These are phyloP conservation scores for Torymus texanus DNA, from an alignment of 2,888 invertebrate species.

Conservation along the genomic window DNA sequence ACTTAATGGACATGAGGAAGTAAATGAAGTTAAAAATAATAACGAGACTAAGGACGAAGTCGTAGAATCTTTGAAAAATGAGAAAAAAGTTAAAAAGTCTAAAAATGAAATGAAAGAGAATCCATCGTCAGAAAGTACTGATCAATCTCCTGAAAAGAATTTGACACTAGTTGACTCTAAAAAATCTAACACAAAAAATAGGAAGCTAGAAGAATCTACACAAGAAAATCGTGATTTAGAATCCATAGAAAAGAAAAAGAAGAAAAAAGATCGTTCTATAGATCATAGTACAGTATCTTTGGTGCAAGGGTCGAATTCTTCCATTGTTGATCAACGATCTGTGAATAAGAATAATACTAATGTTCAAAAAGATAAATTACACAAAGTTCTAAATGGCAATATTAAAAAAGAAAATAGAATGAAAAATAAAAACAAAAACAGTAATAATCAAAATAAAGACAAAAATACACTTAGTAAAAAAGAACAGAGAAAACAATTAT, in stretches of 20 bases:
- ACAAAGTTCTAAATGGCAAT: slow-evolving; percentile 51
- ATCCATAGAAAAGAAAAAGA: slow-evolving; percentile 20
- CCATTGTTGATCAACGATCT: slow-evolving; percentile 58
- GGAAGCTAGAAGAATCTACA: slow-evolving; percentile 44
- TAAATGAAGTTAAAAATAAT: slow-evolving; percentile 2
- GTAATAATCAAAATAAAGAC: slow-evolving; percentile 51
- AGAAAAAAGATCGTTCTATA: neutral
- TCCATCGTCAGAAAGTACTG: slow-evolving; percentile 41
- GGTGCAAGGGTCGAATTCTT: slow-evolving; percentile 41
- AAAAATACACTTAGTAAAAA: slow-evolving; percentile 50
- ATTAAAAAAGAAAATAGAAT: slow-evolving; percentile 59
- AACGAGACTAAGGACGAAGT: neutral
- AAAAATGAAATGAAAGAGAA: slow-evolving; percentile 30
- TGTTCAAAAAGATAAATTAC: slow-evolving; percentile 52
- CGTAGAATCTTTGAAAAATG: slow-evolving; percentile 32
- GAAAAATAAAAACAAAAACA: slow-evolving; percentile 46
- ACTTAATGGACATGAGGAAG: slow-evolving; percentile 39
- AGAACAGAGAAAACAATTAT: slow-evolving; percentile 47
- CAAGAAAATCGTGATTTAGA: slow-evolving; percentile 17
- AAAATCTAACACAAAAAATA: slow-evolving; percentile 43
- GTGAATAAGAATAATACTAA: slow-evolving; percentile 35
- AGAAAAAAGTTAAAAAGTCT: too few species aligned
- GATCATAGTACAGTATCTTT: neutral
- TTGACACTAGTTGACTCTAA: neutral
- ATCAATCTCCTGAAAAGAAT: neutral